Percentiles rank a stretch among this genome's conserved stretches.
These are phyloP conservation scores for Oryctolagus cuniculus DNA, from an alignment of 2,113 vertebrate genomes.

Conservation along the genomic window mOryCun1.1 NC_091441.1:80926501-80927000, in stretches of 20 bases:
- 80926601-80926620: neutral
- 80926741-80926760: neutral
- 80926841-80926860: neutral
- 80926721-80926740: neutral
- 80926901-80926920: no score
- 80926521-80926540: neutral
- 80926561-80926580: neutral
- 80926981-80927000: no score
- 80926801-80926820: conserved; percentile 24
- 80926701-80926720: neutral
- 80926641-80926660: neutral
- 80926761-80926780: neutral
- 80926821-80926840: neutral
- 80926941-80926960: no score
- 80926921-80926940: no score
- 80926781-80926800: neutral
- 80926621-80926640: neutral
- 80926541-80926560: neutral
- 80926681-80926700: neutral
- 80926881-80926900: no score
- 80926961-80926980: no score
- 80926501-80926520: neutral
- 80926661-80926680: neutral
- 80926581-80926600: neutral
- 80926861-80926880: no score